phyloP scores from a whole-genome alignment of 1,140 invertebrate genomes.

The Olivierus martensii region DNA sequence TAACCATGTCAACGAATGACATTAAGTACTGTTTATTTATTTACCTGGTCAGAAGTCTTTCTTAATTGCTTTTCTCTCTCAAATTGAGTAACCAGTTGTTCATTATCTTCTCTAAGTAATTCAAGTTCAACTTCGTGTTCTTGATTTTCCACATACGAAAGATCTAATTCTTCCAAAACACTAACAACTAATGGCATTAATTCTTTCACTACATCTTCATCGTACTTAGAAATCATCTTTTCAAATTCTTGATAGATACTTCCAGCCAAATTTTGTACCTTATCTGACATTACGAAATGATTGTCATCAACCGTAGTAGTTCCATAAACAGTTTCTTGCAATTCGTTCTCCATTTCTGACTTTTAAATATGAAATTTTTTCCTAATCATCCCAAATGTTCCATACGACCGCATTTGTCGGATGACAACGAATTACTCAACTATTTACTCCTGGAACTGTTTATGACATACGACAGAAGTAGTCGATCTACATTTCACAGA shows the following conservation, averaged over 20 bases:
- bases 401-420: no score
- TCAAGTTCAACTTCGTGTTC: constrained; percentile 95
- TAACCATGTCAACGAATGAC: no score
- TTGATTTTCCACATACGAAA: constrained; percentile 92
- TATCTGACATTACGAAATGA: constrained; percentile 74
- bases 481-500: no score
- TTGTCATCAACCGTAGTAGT: constrained; percentile 11
- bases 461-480: no score
- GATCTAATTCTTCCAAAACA: constrained; percentile 90
- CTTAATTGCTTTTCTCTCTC: constrained; percentile 93
- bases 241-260: constrained; percentile 99
- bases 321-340: constrained; percentile 18
- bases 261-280: constrained; percentile 84
- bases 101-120: constrained; percentile 93
- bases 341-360: not conserved
- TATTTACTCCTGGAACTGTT: no score
- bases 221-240: constrained; percentile 74
- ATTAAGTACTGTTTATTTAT: not conserved
- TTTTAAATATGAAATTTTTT: no score
- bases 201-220: constrained; percentile 78
- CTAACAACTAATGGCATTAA: constrained; percentile 96
- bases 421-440: no score
- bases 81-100: constrained; percentile 96
- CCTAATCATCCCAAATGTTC: no score
- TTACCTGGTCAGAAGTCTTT: constrained; percentile 61